Conservation (phyloP, 2,888 invertebrate genomes). For the Ophraella communa region DNA sequence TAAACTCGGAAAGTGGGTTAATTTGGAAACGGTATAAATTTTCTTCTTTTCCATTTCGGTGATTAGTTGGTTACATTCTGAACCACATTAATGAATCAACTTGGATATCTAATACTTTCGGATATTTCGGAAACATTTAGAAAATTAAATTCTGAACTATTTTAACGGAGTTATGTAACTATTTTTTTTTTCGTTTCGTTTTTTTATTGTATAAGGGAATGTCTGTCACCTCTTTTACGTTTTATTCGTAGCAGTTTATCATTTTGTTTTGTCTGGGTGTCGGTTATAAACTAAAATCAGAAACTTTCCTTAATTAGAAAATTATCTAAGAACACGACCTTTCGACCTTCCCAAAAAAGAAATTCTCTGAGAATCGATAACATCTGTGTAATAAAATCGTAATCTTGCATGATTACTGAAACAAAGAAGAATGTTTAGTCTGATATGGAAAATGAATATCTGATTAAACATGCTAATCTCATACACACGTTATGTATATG, state of each 20-base stretch:
- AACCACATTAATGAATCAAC: neutral
- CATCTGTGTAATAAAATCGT: constrained; percentile 11
- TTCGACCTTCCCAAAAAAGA: constrained; percentile 12
- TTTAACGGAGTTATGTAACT: neutral
- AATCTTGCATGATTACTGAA: constrained; percentile 15
- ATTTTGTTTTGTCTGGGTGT: neutral
- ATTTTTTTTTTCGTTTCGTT: too few relatives aligned
- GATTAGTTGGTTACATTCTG: constrained; percentile 2
- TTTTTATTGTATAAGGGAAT: too few relatives aligned
- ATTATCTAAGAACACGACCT: neutral
- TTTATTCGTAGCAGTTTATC: neutral
- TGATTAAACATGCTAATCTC: constrained; percentile 6
- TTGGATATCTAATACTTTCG: constrained; percentile 1
- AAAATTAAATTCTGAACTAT: neutral
- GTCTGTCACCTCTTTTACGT: neutral
- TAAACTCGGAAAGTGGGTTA: constrained; percentile 19
- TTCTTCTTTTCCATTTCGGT: constrained; percentile 19
- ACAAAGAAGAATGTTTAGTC: constrained; percentile 8
- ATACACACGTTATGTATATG: too few relatives aligned
- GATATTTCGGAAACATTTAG: neutral
- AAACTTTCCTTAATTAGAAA: neutral
- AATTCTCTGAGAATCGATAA: constrained; percentile 13
- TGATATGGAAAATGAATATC: constrained; percentile 18
- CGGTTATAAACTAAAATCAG: neutral
- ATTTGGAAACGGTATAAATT: constrained; percentile 21